These are phyloP conservation scores for Cantharis rufa DNA, from an alignment of 2,888 invertebrate species.

Conservation along the genomic window DNA sequence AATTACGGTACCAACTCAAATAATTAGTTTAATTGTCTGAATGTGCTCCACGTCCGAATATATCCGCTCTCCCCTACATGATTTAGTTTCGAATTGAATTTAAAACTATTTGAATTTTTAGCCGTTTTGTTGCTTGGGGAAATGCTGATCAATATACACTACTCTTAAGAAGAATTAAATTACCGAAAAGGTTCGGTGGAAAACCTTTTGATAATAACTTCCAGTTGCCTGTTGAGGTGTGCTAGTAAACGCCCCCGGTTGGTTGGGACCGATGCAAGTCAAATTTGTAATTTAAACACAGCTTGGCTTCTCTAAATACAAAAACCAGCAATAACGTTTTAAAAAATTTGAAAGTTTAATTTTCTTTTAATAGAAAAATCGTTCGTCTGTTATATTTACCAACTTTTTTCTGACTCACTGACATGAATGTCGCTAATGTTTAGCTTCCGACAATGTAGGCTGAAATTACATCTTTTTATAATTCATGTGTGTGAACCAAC, in stretches of 20 bases:
- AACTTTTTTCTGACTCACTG: constrained; percentile 7
- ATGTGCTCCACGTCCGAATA: neutral
- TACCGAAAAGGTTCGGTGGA: neutral
- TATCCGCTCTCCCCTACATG: neutral
- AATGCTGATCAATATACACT: neutral
- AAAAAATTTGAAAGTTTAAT: neutral
- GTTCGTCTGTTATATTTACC: neutral
- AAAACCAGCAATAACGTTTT: neutral
- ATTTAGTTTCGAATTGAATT: neutral
- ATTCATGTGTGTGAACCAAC: constrained; percentile 6
- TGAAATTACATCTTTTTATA: constrained; percentile 11
- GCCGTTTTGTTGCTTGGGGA: neutral
- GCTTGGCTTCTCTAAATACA: neutral
- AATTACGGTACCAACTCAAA: no score
- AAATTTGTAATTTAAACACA: neutral
- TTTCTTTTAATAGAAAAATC: neutral
- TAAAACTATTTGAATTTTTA: neutral
- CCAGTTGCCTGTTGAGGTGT: neutral
- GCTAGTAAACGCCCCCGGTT: neutral
- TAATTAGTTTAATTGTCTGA: neutral
- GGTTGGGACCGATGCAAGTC: neutral
- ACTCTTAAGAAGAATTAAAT: neutral
- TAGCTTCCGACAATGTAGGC: constrained; percentile 9
- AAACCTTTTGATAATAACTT: neutral
- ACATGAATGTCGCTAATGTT: constrained; percentile 8